Evolutionary conservation across 2,113 vertebrate species (phyloP).

Genomic region (Euleptes europaea): DNA sequence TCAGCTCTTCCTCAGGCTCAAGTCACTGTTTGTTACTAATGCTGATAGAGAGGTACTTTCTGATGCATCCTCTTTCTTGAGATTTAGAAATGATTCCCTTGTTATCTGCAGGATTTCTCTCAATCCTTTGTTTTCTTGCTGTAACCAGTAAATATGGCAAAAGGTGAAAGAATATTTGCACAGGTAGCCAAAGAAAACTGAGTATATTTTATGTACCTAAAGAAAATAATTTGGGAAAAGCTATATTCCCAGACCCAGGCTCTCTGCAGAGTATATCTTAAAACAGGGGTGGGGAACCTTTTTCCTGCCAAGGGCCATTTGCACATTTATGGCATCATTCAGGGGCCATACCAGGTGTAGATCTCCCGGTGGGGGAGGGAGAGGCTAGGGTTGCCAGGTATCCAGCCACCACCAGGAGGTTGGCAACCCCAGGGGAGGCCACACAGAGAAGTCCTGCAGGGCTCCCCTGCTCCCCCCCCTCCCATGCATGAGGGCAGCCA

Average conservation of each 20-base stretch:
- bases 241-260: no score
- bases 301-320: no score
- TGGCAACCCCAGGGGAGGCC: no score
- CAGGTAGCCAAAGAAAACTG: background rate
- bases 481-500: no score
- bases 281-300: no score
- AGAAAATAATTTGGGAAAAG: background rate
- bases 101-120: slow-evolving; percentile 96
- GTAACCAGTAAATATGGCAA: slow-evolving; percentile 32
- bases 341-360: no score
- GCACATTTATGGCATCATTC: no score
- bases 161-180: background rate
- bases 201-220: background rate
- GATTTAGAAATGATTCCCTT: slow-evolving; percentile 90
- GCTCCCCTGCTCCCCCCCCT: no score
- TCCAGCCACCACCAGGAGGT: no score
- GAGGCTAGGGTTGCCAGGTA: no score
- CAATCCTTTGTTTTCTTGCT: slow-evolving; percentile 92
- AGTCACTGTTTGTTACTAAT: slow-evolving; percentile 84
- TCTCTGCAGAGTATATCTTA: background rate
- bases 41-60: slow-evolving; percentile 89
- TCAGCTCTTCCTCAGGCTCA: slow-evolving; percentile 91
- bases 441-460: no score
- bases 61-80: slow-evolving; percentile 86
- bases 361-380: no score